Base-by-base conservation (phyloP, 2,888 invertebrate genomes). In the Eurytoma californica region DNA sequence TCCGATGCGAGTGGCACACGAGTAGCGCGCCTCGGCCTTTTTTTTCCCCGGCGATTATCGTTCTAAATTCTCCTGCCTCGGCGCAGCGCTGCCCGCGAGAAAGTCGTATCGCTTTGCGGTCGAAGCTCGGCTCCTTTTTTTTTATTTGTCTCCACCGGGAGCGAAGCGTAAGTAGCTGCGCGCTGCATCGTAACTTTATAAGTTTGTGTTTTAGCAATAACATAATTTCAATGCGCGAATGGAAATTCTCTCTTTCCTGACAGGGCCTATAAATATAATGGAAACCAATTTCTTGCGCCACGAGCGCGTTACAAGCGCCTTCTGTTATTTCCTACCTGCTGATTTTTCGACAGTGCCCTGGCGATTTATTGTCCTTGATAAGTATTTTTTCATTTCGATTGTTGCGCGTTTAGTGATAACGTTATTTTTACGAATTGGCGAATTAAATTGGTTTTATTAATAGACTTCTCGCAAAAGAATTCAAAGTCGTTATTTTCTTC, bases 201-300 rank as follows among this genome's bases (percentile, higher is more conserved):
- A 60, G 72, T 47, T 65, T 77, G 66, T 65, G 77, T 63, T 70
- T 77, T 70, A 30, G 76, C 68, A 77, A 77, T 77, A 77, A 70
- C 70, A 77, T 77, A 58, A 77, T 77, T 77, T 77, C 77, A 70
- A 77, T 69, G 28, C 49, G 63, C 53, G 20, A 20, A 77, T 72
- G 77, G 72, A 67, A 67, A 77, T 72, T 60, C 30, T 60, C 60
- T 60, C 60, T 53, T 58, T 66, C 66, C 60, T 60, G 72, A 77
- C 72, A 72, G 63, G 53, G 49, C 57, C 66, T 57, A 77, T 77
- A 77, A 70, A 70, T 77, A 77, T 28, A 18, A 58, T 58, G 55
- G 66, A 65, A 66, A 72, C 72, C 51, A 66, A 51, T 67, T 77
- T 72, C 66, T 66, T 57, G 76, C 24, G 9, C 51, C 53, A 47